Evolutionary conservation across 2,888 invertebrate species (phyloP), one percentile per base, ranked within the genome.

Genomic region (Tholera decimalis): DNA sequence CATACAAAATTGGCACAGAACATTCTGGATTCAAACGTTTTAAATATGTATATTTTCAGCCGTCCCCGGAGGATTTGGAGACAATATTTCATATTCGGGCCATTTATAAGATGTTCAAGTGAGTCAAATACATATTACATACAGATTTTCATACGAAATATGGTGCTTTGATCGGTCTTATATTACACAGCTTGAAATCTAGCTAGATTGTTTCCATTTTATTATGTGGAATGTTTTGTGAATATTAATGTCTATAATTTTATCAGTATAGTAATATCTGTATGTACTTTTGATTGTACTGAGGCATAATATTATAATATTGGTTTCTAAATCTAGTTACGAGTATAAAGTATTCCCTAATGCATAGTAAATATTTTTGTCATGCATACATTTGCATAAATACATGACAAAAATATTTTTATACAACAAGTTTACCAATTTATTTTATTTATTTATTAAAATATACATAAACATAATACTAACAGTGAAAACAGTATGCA

Each of bases 181-280:
- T 28, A 30, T 41, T 24, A 74, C n/a, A 43, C 41, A 67, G 39
- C 28, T 30, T 37, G 33, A 3, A 35, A 68, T 66, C 20, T 26
- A 22, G 0, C 22, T 26, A 3, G 15, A 30, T 37, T 39, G 15
- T 35, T 37, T 39, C 9, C 35, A 30, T 67, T 26, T 47, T 55
- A 49, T 13, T 41, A 15, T 1, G 11, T 69, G 13, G n/a, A 50
- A 44, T 49, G n/a, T 30, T 41, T 22, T 26, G n/a, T 41, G 35
- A 54, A 67, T 35, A 47, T 41, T 28, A 54, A 74, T 66, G 26
- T 55, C n/a, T 13, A n/a, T n/a, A n/a, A n/a, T n/a, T n/a, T n/a
- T n/a, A n/a, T n/a, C n/a, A n/a, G n/a, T n/a, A n/a, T n/a, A n/a
- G n/a, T n/a, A n/a, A n/a, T n/a, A n/a, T n/a, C n/a, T n/a, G n/a